phyloP scores from a whole-genome alignment of 2,113 vertebrate species.

The Columba livia region DNA sequence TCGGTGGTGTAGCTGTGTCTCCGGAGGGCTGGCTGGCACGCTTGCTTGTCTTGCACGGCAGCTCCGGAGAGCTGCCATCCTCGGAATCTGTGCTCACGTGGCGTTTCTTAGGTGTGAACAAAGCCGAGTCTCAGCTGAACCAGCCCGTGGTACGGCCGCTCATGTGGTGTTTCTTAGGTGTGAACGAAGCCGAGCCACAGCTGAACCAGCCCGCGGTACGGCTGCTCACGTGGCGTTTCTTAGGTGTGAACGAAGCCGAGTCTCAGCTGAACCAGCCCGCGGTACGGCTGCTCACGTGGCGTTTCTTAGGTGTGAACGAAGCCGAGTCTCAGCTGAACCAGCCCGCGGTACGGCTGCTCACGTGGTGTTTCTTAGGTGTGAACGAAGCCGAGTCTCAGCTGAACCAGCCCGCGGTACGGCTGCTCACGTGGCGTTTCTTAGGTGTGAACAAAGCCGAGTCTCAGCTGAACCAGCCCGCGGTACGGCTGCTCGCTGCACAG shows the following conservation, averaged over 20 bases:
- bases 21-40: background rate
- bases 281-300: fast-evolving
- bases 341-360: too few species aligned
- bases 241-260: background rate
- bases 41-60: background rate
- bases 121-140: background rate
- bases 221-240: background rate
- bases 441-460: background rate
- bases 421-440: background rate
- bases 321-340: background rate
- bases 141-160: too few species aligned
- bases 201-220: too few species aligned
- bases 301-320: background rate
- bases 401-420: too few species aligned
- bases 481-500: background rate
- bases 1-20: fast-evolving
- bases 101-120: background rate
- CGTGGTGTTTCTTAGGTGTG: background rate
- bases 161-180: too few species aligned
- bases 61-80: background rate
- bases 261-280: background rate
- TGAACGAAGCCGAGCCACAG: background rate
- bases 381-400: background rate
- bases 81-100: background rate
- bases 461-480: background rate